Evolutionary conservation across 2,888 invertebrate species (phyloP), one percentile per base, ranked within the genome.

Genomic region (Parthenolecanium corni): DNA sequence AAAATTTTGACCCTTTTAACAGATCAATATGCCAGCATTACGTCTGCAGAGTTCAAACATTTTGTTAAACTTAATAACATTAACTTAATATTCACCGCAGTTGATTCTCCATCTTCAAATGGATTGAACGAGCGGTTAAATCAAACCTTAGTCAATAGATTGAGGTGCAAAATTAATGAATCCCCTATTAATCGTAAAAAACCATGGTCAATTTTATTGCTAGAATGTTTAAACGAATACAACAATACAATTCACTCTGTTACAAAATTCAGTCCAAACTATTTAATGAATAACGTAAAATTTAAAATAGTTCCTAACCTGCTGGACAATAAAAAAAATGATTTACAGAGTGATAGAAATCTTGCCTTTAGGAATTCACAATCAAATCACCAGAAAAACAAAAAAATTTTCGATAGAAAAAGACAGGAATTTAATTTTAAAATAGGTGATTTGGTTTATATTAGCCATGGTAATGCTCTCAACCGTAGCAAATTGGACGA

Each of bases 71-170:
- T 1, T 23, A 40, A 52, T n/a, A 46, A 24, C 4, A 52, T 52
- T 18, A 16, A 52, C 52, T 52, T 67, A 11, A 64, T 67, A 51
- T 68, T 66, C 51, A 67, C 68, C 20, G 67, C 67, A 31, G 58
- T 66, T 18, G 65, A 68, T 64, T 54, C 67, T 51, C 65, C 68
- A 9, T 68, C 66, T 58, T 67, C 67, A 18, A 67, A 68, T 49
- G 65, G 68, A 11, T 40, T 68, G 18, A 68, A 68, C 23, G 67
- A 68, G 62, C 64, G 66, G 52, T 42, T 67, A 16, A 68, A 69
- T 51, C 68, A 68, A 52, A 69, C 68, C 25, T 44, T 66, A 52
- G 61, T 66, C 21, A 67, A 67, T 47, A 64, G 65, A 65, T 68
- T 66, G 62, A 58, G 66, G 62, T 67, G 67, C 44, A 65, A 56